A percentile compares a stretch with the other conserved stretches of the same genome.
These are phyloP conservation scores for Hemitrygon akajei DNA, from an alignment of 2,797 vertebrate species.

Conservation along the genomic window DNA sequence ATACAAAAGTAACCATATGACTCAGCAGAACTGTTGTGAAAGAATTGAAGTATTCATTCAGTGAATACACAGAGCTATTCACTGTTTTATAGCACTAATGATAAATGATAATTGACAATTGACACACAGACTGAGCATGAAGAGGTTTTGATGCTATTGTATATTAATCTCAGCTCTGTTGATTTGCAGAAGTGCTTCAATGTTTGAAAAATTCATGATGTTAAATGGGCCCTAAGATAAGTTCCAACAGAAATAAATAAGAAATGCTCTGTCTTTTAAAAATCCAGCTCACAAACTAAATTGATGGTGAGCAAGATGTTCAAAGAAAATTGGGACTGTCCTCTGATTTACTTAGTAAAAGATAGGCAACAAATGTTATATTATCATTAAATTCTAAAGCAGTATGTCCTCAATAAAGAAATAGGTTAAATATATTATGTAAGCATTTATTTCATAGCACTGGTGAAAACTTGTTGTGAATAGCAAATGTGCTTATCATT, in stretches of 20 bases:
- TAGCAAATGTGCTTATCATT: neutral
- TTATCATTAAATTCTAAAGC: neutral
- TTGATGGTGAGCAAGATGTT: neutral
- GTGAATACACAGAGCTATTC: neutral
- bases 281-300: neutral
- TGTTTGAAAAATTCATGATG: slow-evolving; percentile 33
- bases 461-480: neutral
- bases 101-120: slow-evolving; percentile 37
- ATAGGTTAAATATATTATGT: neutral
- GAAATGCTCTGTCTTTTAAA: neutral
- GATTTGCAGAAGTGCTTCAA: slow-evolving; percentile 20
- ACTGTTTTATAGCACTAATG: neutral
- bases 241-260: slow-evolving; percentile 23
- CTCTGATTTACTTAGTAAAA: neutral
- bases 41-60: slow-evolving; percentile 20
- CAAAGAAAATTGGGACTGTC: neutral
- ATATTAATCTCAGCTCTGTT: slow-evolving; percentile 29
- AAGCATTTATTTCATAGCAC: neutral
- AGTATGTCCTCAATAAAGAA: neutral
- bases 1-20: no score
- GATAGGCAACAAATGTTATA: neutral
- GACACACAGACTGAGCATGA: neutral
- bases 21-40: neutral
- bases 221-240: slow-evolving; percentile 30
- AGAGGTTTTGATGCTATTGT: slow-evolving; percentile 1